phyloP scores from a whole-genome alignment of 2,113 vertebrate species.

The Gavia stellata region DNA sequence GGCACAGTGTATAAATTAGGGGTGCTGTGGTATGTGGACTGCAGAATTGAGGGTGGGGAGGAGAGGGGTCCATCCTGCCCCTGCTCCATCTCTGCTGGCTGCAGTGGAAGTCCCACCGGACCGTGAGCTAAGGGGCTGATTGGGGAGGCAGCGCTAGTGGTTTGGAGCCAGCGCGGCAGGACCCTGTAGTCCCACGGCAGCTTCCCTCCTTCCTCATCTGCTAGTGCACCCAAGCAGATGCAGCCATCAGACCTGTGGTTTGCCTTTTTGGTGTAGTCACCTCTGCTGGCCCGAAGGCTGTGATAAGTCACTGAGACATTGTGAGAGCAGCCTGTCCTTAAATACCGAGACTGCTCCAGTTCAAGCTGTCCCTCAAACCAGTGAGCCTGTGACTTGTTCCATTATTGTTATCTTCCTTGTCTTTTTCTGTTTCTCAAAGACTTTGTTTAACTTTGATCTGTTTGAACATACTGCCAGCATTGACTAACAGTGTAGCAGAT shows the following conservation, averaged over 20 bases:
- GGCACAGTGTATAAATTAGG: not conserved
- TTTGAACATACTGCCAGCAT: not conserved
- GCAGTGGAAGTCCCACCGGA: not conserved
- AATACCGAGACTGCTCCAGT: not conserved
- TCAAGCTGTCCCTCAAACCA: not conserved
- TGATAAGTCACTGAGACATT: not conserved
- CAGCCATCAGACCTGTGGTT: not conserved
- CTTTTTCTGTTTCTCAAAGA: not conserved
- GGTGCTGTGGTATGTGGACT: not conserved
- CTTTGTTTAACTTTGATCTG: not conserved
- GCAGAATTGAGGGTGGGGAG: not conserved
- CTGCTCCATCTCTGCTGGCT: not conserved
- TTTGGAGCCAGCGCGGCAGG: rapidly evolving
- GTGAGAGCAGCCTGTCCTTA: not conserved
- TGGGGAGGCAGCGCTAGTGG: rapidly evolving
- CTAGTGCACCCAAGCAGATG: not conserved
- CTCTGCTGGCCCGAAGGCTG: not conserved
- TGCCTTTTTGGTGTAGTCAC: not conserved
- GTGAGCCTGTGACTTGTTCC: not conserved
- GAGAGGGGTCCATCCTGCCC: not conserved
- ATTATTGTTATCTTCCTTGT: not conserved
- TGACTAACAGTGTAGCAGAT: not conserved
- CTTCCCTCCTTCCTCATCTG: not conserved
- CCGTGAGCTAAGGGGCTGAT: rapidly evolving
- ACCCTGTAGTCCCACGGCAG: not conserved